phyloP scores from a whole-genome alignment of 92 coral and sea anemone genomes.

The Isaurus tuberculatus region DNA sequence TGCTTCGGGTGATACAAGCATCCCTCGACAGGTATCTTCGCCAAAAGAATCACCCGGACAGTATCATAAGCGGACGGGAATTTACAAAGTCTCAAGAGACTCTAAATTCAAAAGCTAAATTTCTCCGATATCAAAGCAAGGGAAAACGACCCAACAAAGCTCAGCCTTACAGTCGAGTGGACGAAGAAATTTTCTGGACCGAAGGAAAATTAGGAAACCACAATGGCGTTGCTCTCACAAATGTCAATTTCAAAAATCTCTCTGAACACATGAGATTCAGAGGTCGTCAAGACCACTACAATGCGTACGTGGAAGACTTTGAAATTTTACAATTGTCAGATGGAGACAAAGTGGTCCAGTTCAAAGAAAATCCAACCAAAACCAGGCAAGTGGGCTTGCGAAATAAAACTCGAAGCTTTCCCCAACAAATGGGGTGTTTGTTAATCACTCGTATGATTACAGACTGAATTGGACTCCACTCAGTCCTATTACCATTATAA shows the following conservation, averaged over 20 bases:
- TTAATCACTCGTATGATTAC: too few species aligned
- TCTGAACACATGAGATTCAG: slow-evolving; percentile 51
- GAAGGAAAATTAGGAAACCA: slow-evolving; percentile 45
- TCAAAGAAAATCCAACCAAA: slow-evolving; percentile 45
- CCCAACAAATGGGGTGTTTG: slow-evolving; percentile 59
- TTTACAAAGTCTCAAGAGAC: slow-evolving; percentile 49
- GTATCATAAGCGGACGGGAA: slow-evolving; percentile 43
- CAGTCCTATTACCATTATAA: too few species aligned
- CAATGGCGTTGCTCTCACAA: slow-evolving; percentile 43
- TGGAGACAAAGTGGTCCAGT: slow-evolving; percentile 40
- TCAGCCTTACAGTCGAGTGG: slow-evolving; percentile 28
- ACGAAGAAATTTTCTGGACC: slow-evolving; percentile 47
- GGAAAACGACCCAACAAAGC: slow-evolving; percentile 59
- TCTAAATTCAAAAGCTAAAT: slow-evolving; percentile 30
- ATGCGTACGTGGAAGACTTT: slow-evolving; percentile 58
- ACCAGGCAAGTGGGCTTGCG: slow-evolving; percentile 58
- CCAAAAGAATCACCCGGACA: slow-evolving; percentile 34
- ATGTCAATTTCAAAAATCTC: slow-evolving; percentile 28
- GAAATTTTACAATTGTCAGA: slow-evolving; percentile 10
- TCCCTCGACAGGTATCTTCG: slow-evolving; percentile 49
- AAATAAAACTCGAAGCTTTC: slow-evolving; percentile 30
- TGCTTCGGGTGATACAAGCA: slow-evolving; percentile 56
- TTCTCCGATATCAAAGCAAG: slow-evolving; percentile 48
- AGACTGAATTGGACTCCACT: too few species aligned
- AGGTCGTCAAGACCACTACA: slow-evolving; percentile 64